Base-by-base conservation (phyloP, 2,113 vertebrate species). In the Notiomystis cincta region DNA sequence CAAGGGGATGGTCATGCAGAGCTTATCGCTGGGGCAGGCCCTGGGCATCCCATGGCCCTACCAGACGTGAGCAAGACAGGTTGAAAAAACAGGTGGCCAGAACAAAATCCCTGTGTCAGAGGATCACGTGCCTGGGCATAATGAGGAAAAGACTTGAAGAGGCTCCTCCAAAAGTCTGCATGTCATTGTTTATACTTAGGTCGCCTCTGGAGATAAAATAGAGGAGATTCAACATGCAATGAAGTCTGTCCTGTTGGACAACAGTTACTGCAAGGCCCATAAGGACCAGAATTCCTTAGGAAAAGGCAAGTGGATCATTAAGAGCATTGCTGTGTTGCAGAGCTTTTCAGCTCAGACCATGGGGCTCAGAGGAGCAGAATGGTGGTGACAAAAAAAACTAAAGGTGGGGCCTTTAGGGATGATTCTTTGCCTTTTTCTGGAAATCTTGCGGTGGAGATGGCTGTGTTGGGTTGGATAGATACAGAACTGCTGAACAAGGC, bases 361-460 rank as follows among this genome's bases (percentile, higher is more conserved):
- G 2, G 15, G 24, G 10, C 24, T n/a, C 24, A 56, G 12, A 38
- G 10, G 9, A 56, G 9, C 47, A 56, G 31, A 17, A 11, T 66
- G 16, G 10, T 38, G 7, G 13, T 57, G 11, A 40, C 45, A 40
- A 45, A 92, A 92, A 67, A 0, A 2, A 11, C 25, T 89, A n/a
- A n/a, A n/a, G 25, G 7, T 47, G 22, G 3, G 6, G 3, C 30
- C 20, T 73, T 44, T 50, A 18, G 16, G 28, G 3, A 40, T 31
- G 15, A 40, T 54, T 54, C 16, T 66, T 45, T 31, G 5, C 2
- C 9, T 85, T 84, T 80, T 62, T 45, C 7, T 62, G 37, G 6
- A 20, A 30, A n/a, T 83, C 19, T 86, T 4, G 0, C 27, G 14
- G 23, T 31, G 22, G 2, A 0, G 22, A 6, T 58, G 25, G 8